These are phyloP conservation scores for Psilopsiagon aymara DNA, from an alignment of 2,113 vertebrate genomes.

Conservation along the genomic window DNA sequence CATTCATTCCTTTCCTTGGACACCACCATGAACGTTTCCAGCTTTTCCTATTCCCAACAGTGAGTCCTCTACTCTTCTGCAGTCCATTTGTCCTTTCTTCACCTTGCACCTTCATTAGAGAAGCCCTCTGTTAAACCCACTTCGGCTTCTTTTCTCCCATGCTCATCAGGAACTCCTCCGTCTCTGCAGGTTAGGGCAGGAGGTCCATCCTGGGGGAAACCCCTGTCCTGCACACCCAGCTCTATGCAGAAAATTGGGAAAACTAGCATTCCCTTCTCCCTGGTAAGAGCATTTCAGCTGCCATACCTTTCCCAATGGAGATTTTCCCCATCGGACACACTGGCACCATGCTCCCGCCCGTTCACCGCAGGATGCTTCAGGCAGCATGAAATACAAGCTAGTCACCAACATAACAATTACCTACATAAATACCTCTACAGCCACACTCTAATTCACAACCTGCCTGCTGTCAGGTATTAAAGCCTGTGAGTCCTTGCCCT, in stretches of 20 bases:
- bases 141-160: background rate
- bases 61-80: background rate
- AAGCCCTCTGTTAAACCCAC: background rate
- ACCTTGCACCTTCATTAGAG: background rate
- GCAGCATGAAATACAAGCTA: background rate
- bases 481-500: background rate
- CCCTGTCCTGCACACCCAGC: background rate
- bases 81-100: background rate
- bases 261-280: background rate
- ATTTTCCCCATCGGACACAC: background rate
- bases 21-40: background rate
- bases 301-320: background rate
- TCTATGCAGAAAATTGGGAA: background rate
- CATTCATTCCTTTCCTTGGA: background rate
- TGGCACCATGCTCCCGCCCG: accelerated
- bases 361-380: background rate
- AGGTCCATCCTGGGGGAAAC: background rate
- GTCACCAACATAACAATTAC: background rate
- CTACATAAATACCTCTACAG: background rate
- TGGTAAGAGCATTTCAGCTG: background rate
- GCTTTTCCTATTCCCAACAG: background rate
- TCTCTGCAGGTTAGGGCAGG: background rate
- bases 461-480: background rate
- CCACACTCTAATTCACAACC: background rate
- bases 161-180: background rate